Evolutionary conservation across 2,113 vertebrate genomes (phyloP).

Genomic region (Phoenicopterus ruber): DNA sequence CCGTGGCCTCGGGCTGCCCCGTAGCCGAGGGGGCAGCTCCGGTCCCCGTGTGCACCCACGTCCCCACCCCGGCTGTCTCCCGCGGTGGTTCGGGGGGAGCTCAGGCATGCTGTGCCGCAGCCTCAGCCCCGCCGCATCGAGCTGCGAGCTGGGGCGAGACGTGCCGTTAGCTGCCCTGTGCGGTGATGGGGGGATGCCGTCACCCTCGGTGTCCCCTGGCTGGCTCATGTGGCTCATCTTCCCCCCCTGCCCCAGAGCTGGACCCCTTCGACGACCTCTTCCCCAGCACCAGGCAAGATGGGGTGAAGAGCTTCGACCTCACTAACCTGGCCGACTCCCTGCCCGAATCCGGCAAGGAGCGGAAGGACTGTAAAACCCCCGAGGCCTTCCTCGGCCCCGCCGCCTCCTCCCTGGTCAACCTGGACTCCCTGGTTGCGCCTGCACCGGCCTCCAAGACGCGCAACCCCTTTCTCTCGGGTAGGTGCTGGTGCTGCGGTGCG

Average conservation of each 20-base stretch:
- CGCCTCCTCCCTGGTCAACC: slow-evolving; percentile 89
- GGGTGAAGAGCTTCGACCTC: slow-evolving; percentile 80
- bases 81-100: fast-evolving
- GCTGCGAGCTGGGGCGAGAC: neutral
- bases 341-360: slow-evolving; percentile 60
- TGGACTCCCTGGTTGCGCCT: slow-evolving; percentile 83
- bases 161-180: neutral
- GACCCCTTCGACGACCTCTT: slow-evolving; percentile 86
- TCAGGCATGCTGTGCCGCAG: neutral
- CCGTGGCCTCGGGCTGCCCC: neutral
- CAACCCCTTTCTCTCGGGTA: slow-evolving; percentile 93
- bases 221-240: neutral
- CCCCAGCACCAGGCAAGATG: slow-evolving; percentile 80
- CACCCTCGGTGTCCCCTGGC: neutral
- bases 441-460: slow-evolving; percentile 74
- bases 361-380: slow-evolving; percentile 79
- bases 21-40: neutral
- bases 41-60: fast-evolving
- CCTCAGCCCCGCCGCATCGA: fast-evolving
- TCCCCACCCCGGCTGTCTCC: neutral
- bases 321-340: slow-evolving; percentile 77
- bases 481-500: neutral
- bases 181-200: fast-evolving
- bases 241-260: slow-evolving; percentile 71
- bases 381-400: slow-evolving; percentile 89